A percentile compares a stretch with the other conserved stretches of the same genome.
These are phyloP conservation scores for Phrynosoma blainvillii DNA, from an alignment of 2,113 vertebrate genomes.

Conservation along the genomic window DNA sequence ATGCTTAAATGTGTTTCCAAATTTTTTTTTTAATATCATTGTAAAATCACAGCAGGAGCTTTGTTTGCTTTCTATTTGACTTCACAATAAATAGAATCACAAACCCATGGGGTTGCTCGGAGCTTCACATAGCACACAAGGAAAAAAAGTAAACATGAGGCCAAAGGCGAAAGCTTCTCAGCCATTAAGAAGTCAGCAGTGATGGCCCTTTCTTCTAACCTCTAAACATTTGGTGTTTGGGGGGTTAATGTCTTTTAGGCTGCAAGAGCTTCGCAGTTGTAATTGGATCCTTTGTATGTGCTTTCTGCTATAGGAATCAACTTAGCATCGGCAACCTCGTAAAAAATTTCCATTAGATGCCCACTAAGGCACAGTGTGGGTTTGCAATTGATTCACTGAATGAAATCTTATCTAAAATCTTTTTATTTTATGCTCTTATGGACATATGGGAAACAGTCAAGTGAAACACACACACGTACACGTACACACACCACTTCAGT, in stretches of 20 bases:
- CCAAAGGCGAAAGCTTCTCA: neutral
- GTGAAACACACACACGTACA: neutral
- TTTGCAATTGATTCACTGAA: slow-evolving; percentile 81
- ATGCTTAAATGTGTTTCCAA: neutral
- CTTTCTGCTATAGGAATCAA: slow-evolving; percentile 77
- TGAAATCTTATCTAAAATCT: slow-evolving; percentile 88
- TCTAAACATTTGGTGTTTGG: slow-evolving; percentile 56
- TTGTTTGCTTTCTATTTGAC: slow-evolving; percentile 12
- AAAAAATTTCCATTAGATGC: slow-evolving; percentile 82
- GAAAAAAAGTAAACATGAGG: slow-evolving; percentile 30
- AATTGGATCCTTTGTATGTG: slow-evolving; percentile 78
- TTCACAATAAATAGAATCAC: slow-evolving; percentile 22
- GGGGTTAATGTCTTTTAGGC: slow-evolving; percentile 72
- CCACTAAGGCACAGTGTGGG: slow-evolving; percentile 74
- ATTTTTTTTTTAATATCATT: neutral
- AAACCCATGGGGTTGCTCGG: slow-evolving; percentile 5
- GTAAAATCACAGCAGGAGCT: neutral
- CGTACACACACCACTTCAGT: slow-evolving; percentile 57
- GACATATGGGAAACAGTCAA: slow-evolving; percentile 60
- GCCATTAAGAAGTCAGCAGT: slow-evolving; percentile 40
- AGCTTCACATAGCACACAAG: slow-evolving; percentile 24
- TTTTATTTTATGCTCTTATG: slow-evolving; percentile 87
- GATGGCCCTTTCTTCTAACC: slow-evolving; percentile 39
- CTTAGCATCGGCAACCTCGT: slow-evolving; percentile 78
- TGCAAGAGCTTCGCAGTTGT: slow-evolving; percentile 72